Base-by-base conservation (phyloP, 2,888 invertebrate genomes). In the Hipparchia sbordonii region DNA sequence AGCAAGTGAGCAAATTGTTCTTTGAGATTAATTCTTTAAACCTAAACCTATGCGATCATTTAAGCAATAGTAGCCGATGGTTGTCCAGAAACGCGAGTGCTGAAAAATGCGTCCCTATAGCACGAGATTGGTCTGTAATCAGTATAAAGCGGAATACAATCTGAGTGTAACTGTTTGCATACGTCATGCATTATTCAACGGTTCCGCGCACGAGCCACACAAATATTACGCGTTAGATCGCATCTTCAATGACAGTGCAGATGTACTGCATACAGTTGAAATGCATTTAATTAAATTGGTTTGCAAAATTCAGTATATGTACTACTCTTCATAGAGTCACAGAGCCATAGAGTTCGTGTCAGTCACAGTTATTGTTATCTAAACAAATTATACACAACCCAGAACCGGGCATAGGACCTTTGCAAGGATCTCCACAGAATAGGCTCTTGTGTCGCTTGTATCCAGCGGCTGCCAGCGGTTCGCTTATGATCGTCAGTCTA, bases 121-220 rank as follows among this genome's bases (percentile, higher is more conserved):
- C 33, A 48, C 13, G 48, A 52, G 33, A 48, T 48, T 23, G 33
- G 65, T 65, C 12, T 65, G 6, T 52, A 12, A 65, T 33, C 51
- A 82, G 82, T 85, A 85, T 83, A 84, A 87, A 87, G 81, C 84
- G 80, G 85, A 82, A 82, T 81, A 87, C 85, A 86, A 86, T 61
- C 23, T 23, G 33, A 51, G 10, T 52, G 52, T 52, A 65, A 65
- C 65, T 52, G 65, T 65, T 65, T 82, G 85, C 87, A 82, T 84
- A 82, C 86, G 5, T 4, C 5, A 85, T 87, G 88, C 87, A 87
- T 89, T 88, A 88, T 88, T 87, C 87, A 84, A 83, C 81, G 79
- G 84, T 83, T 89, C 89, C 80, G 82, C 84, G 89, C 88, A 88
- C 87, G 86, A 86, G 87, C 85, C 86, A 81, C 89, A 86, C 90